Evolutionary conservation across 1,140 invertebrate species (phyloP).

Genomic region (Papilio polytes): DNA sequence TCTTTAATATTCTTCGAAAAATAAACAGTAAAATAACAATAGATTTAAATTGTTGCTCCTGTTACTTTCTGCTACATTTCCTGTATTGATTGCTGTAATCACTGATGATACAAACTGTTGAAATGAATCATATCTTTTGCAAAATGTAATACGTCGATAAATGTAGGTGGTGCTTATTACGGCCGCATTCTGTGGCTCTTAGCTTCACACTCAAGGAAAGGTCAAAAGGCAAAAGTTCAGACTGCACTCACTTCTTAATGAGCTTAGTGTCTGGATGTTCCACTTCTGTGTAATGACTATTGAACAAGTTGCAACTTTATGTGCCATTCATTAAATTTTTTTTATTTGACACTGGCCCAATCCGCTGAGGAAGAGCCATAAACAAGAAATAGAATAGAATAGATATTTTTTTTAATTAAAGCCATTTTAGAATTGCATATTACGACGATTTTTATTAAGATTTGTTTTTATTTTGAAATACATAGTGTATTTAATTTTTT

Average conservation of each 20-base stretch:
- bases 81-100: not conserved
- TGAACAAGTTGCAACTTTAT: conserved; percentile 2
- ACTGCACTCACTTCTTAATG: conserved; percentile 30
- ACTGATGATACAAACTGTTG: not conserved
- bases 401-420: not conserved
- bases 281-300: conserved; percentile 3
- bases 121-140: conserved; percentile 21
- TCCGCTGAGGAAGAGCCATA: too few relatives aligned
- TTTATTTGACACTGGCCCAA: too few relatives aligned
- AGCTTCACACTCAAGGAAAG: conserved; percentile 5
- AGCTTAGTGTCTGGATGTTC: conserved; percentile 26
- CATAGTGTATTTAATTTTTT: too few relatives aligned
- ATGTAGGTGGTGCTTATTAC: conserved; percentile 2
- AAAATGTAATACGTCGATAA: conserved; percentile 23
- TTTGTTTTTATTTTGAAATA: too few relatives aligned
- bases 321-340: too few relatives aligned
- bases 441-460: too few relatives aligned
- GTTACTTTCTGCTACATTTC: not conserved
- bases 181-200: conserved; percentile 17
- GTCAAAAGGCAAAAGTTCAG: conserved; percentile 27
- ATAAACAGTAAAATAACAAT: not conserved
- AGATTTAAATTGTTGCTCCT: not conserved
- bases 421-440: not conserved
- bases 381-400: too few relatives aligned
- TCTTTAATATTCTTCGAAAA: not conserved